Base-by-base conservation (phyloP, 37 sponge, comb jelly and placozoan genomes). In the Chondrosia reniformis region DNA sequence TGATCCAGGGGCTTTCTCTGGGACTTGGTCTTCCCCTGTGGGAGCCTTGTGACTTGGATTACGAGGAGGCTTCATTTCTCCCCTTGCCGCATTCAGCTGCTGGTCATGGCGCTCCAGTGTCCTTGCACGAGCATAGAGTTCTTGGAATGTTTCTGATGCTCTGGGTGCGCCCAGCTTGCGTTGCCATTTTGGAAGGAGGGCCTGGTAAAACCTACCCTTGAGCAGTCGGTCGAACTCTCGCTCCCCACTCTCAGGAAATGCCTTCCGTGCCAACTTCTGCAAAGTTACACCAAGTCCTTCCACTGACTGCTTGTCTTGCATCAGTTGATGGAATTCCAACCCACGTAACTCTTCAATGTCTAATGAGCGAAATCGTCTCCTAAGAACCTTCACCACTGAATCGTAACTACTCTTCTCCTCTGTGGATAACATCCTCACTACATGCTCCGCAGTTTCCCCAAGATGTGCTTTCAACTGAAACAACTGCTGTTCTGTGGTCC, bases 261-360 rank as follows among this genome's bases (percentile, higher is more conserved):
- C 83, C 36, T 75, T 63, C 4, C 76, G 27, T 15, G 74, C 72
- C 41, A 69, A 39, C 43, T 36, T 39, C 72, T 69, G 72, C 43
- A 69, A 25, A n/a, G n/a, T 37, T n/a, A 69, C 36, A 17, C 42
- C 72, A 10, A 69, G 45, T 34, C 42, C 36, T 13, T 69, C 72
- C 42, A 40, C 43, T 21, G 78, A 44, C 65, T 46, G 67, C 34
- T 79, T 66, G 9, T 42, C 67, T 30, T 79, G 67, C 58, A 79
- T 55, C 34, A 66, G 45, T 22, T 79, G 67, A 58, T 79, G 80
- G 45, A 79, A 79, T 30, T 79, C 80, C 40, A 63, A 55, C 8
- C 78, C 78, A 17, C 41, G 59, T 21, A 78, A 45, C 43, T 79
- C 80, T 45, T 79, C 80, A 39, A 79, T 79, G 27, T 78, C 78